Percentiles rank a stretch among this genome's conserved stretches.
phyloP scores from a whole-genome alignment of 2,888 invertebrate species.

The Gryllus longicercus region DNA sequence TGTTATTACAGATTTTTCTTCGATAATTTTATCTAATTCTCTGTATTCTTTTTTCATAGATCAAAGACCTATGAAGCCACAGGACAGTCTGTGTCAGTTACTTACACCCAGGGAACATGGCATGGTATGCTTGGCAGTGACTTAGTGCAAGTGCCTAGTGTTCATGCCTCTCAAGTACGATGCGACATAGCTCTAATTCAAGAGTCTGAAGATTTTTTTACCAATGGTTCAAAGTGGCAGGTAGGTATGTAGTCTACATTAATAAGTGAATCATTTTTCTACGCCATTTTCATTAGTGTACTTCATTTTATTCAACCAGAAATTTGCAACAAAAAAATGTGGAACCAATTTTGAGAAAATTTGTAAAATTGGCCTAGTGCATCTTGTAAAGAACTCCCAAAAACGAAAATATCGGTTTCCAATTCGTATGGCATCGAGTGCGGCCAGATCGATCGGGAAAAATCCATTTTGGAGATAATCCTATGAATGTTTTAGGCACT shows the following conservation, averaged over 20 bases:
- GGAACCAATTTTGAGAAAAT: too few species aligned
- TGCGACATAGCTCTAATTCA: slow-evolving; percentile 57
- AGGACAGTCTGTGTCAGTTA: slow-evolving; percentile 44
- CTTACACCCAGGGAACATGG: slow-evolving; percentile 61
- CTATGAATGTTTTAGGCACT: too few species aligned
- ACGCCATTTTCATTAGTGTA: not conserved
- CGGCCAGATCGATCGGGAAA: too few species aligned
- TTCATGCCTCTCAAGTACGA: slow-evolving; percentile 49
- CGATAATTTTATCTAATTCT: not conserved
- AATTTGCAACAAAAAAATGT: too few species aligned
- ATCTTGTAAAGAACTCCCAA: too few species aligned
- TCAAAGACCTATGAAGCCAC: slow-evolving; percentile 47
- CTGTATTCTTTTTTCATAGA: slow-evolving; percentile 44
- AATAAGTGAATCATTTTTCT: not conserved
- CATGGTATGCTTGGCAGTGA: slow-evolving; percentile 54
- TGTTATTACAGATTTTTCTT: too few species aligned
- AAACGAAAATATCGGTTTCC: too few species aligned
- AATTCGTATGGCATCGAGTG: too few species aligned
- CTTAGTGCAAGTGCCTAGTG: slow-evolving; percentile 50
- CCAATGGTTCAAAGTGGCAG: slow-evolving; percentile 61
- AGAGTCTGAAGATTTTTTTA: slow-evolving; percentile 56
- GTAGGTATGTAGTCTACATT: slow-evolving; percentile 41
- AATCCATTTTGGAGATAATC: too few species aligned
- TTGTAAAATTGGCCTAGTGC: too few species aligned
- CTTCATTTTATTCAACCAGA: too few species aligned